Percentiles rank a stretch among this genome's conserved stretches.
phyloP scores from a whole-genome alignment of 2,888 invertebrate species.

The Mycogona germanica region DNA sequence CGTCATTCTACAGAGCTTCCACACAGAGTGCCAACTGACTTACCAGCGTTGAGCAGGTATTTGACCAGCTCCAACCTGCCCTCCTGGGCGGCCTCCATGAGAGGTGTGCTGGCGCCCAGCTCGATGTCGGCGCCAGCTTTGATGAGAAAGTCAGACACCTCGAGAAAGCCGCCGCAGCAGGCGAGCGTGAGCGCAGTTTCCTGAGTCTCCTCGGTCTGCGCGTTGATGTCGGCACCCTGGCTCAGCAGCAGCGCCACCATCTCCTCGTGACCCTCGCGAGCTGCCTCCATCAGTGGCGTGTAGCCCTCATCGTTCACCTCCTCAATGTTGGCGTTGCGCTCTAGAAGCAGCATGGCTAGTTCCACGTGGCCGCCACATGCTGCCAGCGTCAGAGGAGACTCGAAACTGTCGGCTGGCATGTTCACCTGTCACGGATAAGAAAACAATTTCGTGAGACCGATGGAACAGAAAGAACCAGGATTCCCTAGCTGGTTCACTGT shows the following conservation, averaged over 20 bases:
- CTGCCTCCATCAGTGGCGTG: slow-evolving; percentile 98
- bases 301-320: slow-evolving; percentile 99
- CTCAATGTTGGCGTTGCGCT: slow-evolving; percentile 96
- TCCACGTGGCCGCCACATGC: slow-evolving; percentile 99
- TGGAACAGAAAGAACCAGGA: neutral
- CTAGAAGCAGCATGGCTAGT: slow-evolving; percentile 85
- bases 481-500: too few relatives aligned
- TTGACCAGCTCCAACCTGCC: slow-evolving; percentile 88
- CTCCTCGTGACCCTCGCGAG: slow-evolving; percentile 95
- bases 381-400: slow-evolving; percentile 94
- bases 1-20: neutral
- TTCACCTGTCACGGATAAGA: slow-evolving; percentile 50
- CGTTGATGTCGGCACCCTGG: slow-evolving; percentile 93
- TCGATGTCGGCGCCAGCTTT: slow-evolving; percentile 92
- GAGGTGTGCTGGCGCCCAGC: slow-evolving; percentile 86
- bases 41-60: slow-evolving; percentile 60
- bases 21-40: too few relatives aligned
- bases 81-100: slow-evolving; percentile 98
- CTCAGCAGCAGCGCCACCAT: slow-evolving; percentile 89
- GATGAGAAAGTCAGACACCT: slow-evolving; percentile 88
- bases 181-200: slow-evolving; percentile 90
- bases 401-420: slow-evolving; percentile 99
- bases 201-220: slow-evolving; percentile 97
- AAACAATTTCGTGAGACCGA: too few relatives aligned
- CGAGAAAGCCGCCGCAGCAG: slow-evolving; percentile 88